Evolutionary conservation across 2,797 vertebrate species (phyloP), one percentile per base, ranked within the genome.

Genomic region (Oryzias sinensis): DNA sequence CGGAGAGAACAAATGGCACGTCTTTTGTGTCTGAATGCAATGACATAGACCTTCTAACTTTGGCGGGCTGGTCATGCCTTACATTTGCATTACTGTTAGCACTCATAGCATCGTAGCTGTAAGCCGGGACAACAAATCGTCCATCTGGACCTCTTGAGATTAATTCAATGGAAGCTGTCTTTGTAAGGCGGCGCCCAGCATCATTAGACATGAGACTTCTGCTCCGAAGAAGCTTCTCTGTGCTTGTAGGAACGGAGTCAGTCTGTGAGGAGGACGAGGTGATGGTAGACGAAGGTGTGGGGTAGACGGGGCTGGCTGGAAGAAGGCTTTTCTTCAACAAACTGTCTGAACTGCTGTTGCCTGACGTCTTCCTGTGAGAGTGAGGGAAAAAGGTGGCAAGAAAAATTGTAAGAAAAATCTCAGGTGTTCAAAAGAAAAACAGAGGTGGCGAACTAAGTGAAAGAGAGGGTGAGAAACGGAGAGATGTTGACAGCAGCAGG

Each of bases 81-180:
- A 27, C 44, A 33, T 54, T 84, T 55, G 70, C 82, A 56, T 72
- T 77, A 40, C 59, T 71, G 18, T 69, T 53, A 49, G 77, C 27
- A 53, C 66, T 83, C 18, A 54, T 1, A 0, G 53, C 45, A 25
- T 81, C 65, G 17, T 65, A 57, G 50, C 85, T 76, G 49, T 67
- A 81, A 0, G 45, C 40, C 16, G 74, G 62, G 43, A 92, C 79
- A 25, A 90, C 68, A 14, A 99, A 99, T 17, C 95, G 93, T 0
- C 96, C 96, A 1, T 98, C 96, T 0, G 95, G 92, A n/a, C 95
- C 94, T 0, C 96, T 88, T 51, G 90, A 88, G 77, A 98, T 98
- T 42, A 93, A 81, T 69, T 99, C 95, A 59, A 98, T 81, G 0
- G 92, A 70, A 11, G 53, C 65, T 67, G 90, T 66, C 79, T 84